Percentiles rank a stretch among this genome's conserved stretches.
Evolutionary conservation across 2,797 vertebrate genomes (phyloP).

Genomic region (Moxostoma hubbsi): DNA sequence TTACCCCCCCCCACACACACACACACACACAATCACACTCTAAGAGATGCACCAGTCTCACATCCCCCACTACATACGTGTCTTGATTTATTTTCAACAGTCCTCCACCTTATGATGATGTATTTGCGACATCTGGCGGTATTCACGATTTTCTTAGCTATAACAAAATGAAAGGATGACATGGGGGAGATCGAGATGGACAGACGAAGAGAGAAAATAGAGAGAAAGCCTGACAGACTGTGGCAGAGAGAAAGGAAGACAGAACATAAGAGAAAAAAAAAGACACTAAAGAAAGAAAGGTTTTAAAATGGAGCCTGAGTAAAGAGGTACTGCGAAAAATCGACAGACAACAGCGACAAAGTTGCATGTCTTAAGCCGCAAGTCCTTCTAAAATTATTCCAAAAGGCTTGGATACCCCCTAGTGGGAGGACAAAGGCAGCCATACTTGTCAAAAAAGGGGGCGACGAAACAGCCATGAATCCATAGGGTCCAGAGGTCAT

Average conservation of each 20-base stretch:
- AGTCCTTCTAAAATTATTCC: constrained; percentile 80
- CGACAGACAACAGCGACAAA: constrained; percentile 51
- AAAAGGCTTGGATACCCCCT: constrained; percentile 95
- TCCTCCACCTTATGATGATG: constrained; percentile 86
- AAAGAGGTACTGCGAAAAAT: constrained; percentile 66
- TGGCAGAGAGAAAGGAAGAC: constrained; percentile 53
- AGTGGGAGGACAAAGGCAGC: constrained; percentile 91
- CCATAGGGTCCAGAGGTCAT: constrained; percentile 96
- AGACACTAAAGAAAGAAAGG: constrained; percentile 20
- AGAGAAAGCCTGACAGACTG: constrained; percentile 50
- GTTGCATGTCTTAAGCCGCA: constrained; percentile 76
- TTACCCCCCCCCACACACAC: constrained; percentile 61
- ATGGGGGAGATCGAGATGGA: constrained; percentile 30
- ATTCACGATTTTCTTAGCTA: constrained; percentile 82
- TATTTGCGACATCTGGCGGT: constrained; percentile 99
- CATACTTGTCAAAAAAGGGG: constrained; percentile 71
- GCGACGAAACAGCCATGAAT: constrained; percentile 85
- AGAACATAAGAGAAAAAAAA: constrained; percentile 34
- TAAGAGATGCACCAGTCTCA: constrained; percentile 65
- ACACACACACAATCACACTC: constrained; percentile 51
- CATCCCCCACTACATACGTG: constrained; percentile 89
- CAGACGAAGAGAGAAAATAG: constrained; percentile 8
- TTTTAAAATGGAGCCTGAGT: constrained; percentile 28
- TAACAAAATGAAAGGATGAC: constrained; percentile 56
- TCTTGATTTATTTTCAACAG: constrained; percentile 85